Evolutionary conservation across 2,888 invertebrate genomes (phyloP).

Genomic region (Machimus rusticus): DNA sequence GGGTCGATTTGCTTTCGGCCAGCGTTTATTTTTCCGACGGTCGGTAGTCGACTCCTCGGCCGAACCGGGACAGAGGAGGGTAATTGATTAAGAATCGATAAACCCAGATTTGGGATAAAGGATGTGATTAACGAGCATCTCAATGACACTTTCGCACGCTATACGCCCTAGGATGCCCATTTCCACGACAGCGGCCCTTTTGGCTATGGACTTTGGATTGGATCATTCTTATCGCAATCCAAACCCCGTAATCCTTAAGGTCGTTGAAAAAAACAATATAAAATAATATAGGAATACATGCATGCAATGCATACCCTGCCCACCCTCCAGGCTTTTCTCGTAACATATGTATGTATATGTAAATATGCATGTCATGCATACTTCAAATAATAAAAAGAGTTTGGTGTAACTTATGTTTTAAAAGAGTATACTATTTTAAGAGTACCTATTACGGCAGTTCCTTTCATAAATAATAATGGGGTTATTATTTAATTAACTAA

Average conservation of each 20-base stretch:
- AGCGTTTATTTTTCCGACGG: neutral
- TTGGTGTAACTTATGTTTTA: no score
- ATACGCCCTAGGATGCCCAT: neutral
- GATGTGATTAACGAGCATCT: constrained; percentile 21
- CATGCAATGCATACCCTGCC: no score
- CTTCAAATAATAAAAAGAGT: no score
- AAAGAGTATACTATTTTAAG: no score
- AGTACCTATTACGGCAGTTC: no score
- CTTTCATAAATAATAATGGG: no score
- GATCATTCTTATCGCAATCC: neutral
- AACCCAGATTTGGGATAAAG: constrained; percentile 1
- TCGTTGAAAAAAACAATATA: no score
- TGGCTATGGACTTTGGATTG: neutral
- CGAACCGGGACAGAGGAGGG: neutral
- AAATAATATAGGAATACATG: no score
- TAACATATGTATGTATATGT: no score
- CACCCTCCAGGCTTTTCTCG: no score
- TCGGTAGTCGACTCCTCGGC: neutral
- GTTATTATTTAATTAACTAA: no score
- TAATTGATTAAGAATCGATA: constrained; percentile 36
- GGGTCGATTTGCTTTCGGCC: neutral
- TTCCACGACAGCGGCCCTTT: neutral
- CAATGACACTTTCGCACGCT: constrained; percentile 29
- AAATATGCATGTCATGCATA: no score
- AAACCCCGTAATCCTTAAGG: neutral